phyloP scores from a whole-genome alignment of 1,140 invertebrate species.

The Drosophila tsacasi region DNA sequence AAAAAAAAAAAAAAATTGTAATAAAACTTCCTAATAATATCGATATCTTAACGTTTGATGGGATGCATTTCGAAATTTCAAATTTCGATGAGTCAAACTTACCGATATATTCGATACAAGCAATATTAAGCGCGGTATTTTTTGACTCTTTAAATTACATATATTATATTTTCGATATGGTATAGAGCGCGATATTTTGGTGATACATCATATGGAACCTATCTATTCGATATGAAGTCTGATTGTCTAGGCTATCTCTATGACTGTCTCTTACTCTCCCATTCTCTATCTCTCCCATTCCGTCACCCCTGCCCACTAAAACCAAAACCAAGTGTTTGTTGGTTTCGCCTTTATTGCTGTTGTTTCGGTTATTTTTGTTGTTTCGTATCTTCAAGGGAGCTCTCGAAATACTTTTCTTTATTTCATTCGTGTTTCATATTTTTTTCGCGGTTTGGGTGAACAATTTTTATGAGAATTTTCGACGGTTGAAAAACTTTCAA shows the following conservation, averaged over 20 bases:
- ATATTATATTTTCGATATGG: no score
- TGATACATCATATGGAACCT: no score
- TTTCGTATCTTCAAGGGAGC: constrained; percentile 72
- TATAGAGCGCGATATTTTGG: no score
- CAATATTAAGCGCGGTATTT: no score
- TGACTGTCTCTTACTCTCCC: background rate
- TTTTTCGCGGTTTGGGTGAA: constrained; percentile 67
- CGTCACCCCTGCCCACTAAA: background rate
- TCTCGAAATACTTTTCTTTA: constrained; percentile 56
- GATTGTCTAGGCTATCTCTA: no score
- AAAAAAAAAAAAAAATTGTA: background rate
- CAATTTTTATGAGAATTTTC: constrained; percentile 81
- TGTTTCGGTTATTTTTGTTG: constrained; percentile 35
- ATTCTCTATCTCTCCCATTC: background rate
- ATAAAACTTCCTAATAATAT: background rate
- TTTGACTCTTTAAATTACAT: no score
- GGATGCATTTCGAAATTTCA: no score
- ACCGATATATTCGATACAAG: background rate
- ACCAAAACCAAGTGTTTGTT: constrained; percentile 22
- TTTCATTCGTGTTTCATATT: constrained; percentile 21
- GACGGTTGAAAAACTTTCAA: constrained; percentile 77
- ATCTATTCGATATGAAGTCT: no score
- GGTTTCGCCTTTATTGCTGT: constrained; percentile 9
- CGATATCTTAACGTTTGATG: no score
- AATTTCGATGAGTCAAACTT: background rate